Base-by-base conservation (phyloP, 2,888 invertebrate genomes). In the Drosophila algonquin region DNA sequence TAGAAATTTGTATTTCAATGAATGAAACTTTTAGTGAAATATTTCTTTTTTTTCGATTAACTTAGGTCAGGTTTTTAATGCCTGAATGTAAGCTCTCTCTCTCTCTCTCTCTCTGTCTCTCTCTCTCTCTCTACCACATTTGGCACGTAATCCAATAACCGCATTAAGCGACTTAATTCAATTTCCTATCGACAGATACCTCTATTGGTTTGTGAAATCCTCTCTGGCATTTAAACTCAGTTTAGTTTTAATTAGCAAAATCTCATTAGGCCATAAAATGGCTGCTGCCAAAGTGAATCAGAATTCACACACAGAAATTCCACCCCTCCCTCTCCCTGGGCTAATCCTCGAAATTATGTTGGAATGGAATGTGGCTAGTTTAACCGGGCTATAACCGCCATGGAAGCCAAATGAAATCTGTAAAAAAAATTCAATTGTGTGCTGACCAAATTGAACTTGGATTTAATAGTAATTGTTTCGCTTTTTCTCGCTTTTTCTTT, bases 391-490 rank as follows among this genome's bases (percentile, higher is more conserved):
- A 56, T 35, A 21, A 21, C 67, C 57, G 51, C 67, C 65, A n/a
- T n/a, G 56, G 67, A 56, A 65, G 65, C 68, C 65, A 68, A 64
- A 56, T 65, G 57, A 57, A 65, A 65, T 68, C 65, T 64, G 52
- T 40, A 53, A 46, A 67, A 53, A 52, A 67, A 56, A 67, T 67
- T 67, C 67, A 67, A 64, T 67, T 67, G 67, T 64, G 55, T 51
- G 48, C 58, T 30, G 53, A 50, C 58, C 46, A 46, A 73, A 72
- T 73, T 59, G 72, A 71, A 71, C 72, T 71, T 59, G 63, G 72
- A 55, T 63, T 71, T 72, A 71, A 72, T 72, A 72, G 72, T 71
- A 63, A 72, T 72, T 72, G 68, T 65, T 52, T 51, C 55, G 51
- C n/a, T 40, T 30, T 52, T 27, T 16, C 24, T 35, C 45, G 24